A percentile compares a stretch with the other conserved stretches of the same genome.
These are phyloP conservation scores for Brachionus rubens DNA, from an alignment of 1,140 invertebrate species.

Conservation along the genomic window DNA sequence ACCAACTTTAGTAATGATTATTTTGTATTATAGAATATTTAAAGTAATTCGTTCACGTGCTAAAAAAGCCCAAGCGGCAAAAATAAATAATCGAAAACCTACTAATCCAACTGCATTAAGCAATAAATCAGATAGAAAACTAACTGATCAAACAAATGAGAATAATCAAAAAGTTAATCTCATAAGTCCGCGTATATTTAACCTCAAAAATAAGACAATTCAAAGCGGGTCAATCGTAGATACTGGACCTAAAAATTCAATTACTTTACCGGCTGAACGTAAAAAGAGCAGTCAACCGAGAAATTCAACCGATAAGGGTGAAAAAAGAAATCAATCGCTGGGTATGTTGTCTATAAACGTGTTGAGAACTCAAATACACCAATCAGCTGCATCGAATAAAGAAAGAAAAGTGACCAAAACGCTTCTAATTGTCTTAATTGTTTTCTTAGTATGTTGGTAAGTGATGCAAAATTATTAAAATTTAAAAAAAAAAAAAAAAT, in stretches of 20 bases:
- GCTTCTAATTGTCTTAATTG: constrained; percentile 77
- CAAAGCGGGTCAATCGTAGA: neutral
- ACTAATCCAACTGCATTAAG: constrained; percentile 52
- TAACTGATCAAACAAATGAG: neutral
- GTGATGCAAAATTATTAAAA: neutral
- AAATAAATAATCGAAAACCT: constrained; percentile 53
- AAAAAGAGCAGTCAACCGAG: constrained; percentile 63
- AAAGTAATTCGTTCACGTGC: constrained; percentile 66
- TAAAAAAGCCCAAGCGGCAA: constrained; percentile 32
- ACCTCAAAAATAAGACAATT: constrained; percentile 24
- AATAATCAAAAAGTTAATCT: constrained; percentile 22
- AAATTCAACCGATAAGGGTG: constrained; percentile 52
- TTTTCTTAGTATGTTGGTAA: constrained; percentile 44
- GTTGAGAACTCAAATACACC: constrained; percentile 70
- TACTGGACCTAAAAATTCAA: neutral
- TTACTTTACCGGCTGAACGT: constrained; percentile 49
- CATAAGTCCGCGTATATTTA: constrained; percentile 17
- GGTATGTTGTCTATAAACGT: constrained; percentile 53
- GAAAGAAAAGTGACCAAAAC: constrained; percentile 99
- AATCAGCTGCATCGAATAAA: constrained; percentile 70
- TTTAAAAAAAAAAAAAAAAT: neutral
- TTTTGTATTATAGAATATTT: constrained; percentile 97
- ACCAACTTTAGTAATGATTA: constrained; percentile 96
- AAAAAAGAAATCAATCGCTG: constrained; percentile 69
- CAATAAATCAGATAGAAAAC: constrained; percentile 3